Evolutionary conservation across 2,888 invertebrate species (phyloP).

Genomic region (Drosophila basisetae): DNA sequence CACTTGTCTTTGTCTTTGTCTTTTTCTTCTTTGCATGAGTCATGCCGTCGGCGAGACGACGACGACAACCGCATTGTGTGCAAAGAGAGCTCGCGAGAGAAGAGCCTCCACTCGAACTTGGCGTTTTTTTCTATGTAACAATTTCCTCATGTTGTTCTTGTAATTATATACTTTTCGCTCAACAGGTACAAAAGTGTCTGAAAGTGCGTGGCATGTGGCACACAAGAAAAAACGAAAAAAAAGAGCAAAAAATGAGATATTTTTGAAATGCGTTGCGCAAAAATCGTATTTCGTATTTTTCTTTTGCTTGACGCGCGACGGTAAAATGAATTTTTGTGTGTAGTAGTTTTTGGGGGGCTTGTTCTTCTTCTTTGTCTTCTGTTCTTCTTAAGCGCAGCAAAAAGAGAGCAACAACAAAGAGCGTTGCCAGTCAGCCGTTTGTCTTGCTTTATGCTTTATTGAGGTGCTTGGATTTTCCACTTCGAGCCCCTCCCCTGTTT

Average conservation of each 20-base stretch:
- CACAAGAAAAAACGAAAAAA: neutral
- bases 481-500: neutral
- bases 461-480: slow-evolving; percentile 20
- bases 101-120: slow-evolving; percentile 49
- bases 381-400: neutral
- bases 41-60: slow-evolving; percentile 40
- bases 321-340: slow-evolving; percentile 17
- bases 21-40: slow-evolving; percentile 45
- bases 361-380: neutral
- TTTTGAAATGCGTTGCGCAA: slow-evolving; percentile 61
- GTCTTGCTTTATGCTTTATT: slow-evolving; percentile 5
- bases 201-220: slow-evolving; percentile 50
- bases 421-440: slow-evolving; percentile 40
- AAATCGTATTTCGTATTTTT: slow-evolving; percentile 29
- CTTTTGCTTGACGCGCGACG: slow-evolving; percentile 17
- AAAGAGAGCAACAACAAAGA: slow-evolving; percentile 32
- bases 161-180: slow-evolving; percentile 62
- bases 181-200: slow-evolving; percentile 66
- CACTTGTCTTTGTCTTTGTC: slow-evolving; percentile 33
- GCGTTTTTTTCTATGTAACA: slow-evolving; percentile 55
- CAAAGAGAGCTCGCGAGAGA: slow-evolving; percentile 15
- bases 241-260: slow-evolving; percentile 48
- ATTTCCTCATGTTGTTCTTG: slow-evolving; percentile 50
- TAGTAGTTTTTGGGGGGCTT: slow-evolving; percentile 1
- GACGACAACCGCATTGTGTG: slow-evolving; percentile 22